phyloP scores from a whole-genome alignment of 2,113 vertebrate species.

The Pelodiscus sinensis region DNA sequence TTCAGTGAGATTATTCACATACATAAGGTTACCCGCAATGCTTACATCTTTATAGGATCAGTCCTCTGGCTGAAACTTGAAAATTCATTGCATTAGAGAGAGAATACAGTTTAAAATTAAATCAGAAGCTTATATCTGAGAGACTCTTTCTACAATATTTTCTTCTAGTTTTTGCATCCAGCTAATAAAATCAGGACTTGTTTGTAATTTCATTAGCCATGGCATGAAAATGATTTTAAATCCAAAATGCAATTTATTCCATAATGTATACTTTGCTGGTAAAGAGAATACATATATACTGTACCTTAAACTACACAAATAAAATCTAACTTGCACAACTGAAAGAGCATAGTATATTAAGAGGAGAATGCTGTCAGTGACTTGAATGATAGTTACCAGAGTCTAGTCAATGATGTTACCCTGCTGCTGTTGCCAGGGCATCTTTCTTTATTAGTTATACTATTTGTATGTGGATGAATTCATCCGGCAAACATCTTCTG shows the following conservation, averaged over 20 bases:
- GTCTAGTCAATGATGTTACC: conserved; percentile 11
- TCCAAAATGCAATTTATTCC: not conserved
- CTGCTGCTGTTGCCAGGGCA: conserved; percentile 60
- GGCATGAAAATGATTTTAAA: not conserved
- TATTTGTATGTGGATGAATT: conserved; percentile 50
- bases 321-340: not conserved
- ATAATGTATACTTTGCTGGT: not conserved
- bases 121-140: conserved; percentile 27
- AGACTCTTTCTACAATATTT: not conserved
- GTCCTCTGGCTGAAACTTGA: conserved; percentile 18
- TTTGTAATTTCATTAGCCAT: not conserved
- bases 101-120: conserved; percentile 17
- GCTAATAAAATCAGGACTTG: conserved; percentile 8
- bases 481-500: conserved; percentile 44
- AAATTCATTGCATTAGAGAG: not conserved
- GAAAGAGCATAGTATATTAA: not conserved
- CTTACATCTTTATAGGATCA: not conserved
- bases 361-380: not conserved
- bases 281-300: not conserved
- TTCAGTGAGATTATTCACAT: not conserved
- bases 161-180: not conserved
- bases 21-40: not conserved
- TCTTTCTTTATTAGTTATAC: conserved; percentile 47
- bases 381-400: conserved; percentile 41
- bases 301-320: not conserved